Percentiles rank a stretch among this genome's conserved stretches.
Conservation (phyloP, 1,140 invertebrate species). For the Neotoxoptera formosana region DNA sequence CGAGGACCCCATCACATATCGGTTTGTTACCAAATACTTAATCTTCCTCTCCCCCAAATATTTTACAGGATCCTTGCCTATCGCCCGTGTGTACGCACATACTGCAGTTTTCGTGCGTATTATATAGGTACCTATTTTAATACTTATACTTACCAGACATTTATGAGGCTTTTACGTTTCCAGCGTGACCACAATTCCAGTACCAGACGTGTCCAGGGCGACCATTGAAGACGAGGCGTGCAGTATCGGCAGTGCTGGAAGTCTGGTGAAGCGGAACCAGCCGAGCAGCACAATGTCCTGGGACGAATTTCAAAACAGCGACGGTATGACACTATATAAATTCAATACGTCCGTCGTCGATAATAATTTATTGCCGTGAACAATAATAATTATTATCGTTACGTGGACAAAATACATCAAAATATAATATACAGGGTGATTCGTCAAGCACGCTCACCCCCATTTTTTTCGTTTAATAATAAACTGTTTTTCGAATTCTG, state of each 20-base stretch:
- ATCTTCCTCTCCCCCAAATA: too few species aligned
- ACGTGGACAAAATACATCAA: neutral
- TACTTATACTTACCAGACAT: neutral
- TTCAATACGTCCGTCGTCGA: neutral
- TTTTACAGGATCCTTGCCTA: too few species aligned
- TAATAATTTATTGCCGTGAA: neutral
- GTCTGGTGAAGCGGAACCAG: conserved; percentile 69
- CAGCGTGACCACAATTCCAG: conserved; percentile 72
- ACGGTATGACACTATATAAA: conserved; percentile 59
- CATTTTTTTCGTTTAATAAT: too few species aligned
- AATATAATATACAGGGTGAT: neutral
- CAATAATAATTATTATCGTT: neutral
- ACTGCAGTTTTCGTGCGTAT: neutral
- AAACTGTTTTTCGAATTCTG: too few species aligned
- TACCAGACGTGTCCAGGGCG: conserved; percentile 64
- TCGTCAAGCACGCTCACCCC: too few species aligned
- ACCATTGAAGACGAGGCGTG: conserved; percentile 70
- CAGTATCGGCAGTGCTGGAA: conserved; percentile 80
- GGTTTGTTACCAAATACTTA: too few species aligned
- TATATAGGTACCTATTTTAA: neutral
- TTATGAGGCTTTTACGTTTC: conserved; percentile 64
- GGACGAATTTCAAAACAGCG: conserved; percentile 61
- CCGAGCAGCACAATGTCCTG: conserved; percentile 58
- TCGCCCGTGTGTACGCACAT: neutral
- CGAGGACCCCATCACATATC: too few species aligned